Percentiles rank a stretch among this genome's conserved stretches.
Conservation (phyloP, 2,113 vertebrate species). For the Phoxinus phoxinus region DNA sequence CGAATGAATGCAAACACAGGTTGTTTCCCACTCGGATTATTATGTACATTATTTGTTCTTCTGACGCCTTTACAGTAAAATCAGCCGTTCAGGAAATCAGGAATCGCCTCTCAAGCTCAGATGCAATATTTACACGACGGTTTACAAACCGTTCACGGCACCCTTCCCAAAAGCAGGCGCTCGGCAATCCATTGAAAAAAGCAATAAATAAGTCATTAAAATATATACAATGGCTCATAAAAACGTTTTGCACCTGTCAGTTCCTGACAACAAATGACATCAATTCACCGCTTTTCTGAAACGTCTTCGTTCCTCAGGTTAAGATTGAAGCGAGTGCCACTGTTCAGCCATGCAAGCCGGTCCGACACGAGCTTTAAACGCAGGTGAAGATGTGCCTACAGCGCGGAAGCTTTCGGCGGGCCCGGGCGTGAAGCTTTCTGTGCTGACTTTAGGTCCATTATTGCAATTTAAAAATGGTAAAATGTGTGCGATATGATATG, state of each 20-base stretch:
- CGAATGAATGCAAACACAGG: constrained; percentile 56
- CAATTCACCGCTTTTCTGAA: constrained; percentile 34
- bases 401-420: not conserved
- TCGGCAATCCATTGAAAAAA: constrained; percentile 34
- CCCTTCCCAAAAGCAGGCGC: constrained; percentile 66
- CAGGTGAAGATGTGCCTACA: constrained; percentile 22
- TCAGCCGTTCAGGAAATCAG: constrained; percentile 45
- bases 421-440: not conserved
- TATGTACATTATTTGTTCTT: constrained; percentile 74
- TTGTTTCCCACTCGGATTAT: constrained; percentile 63
- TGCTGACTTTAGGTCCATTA: not conserved
- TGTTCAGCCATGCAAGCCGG: constrained; percentile 71
- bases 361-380: constrained; percentile 51
- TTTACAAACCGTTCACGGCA: constrained; percentile 73
- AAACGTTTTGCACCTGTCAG: constrained; percentile 69
- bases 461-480: not conserved
- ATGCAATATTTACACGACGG: constrained; percentile 73
- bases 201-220: constrained; percentile 68
- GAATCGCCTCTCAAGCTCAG: constrained; percentile 35
- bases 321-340: constrained; percentile 66
- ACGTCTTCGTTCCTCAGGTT: constrained; percentile 66
- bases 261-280: constrained; percentile 66
- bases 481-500: not conserved
- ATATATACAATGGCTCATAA: constrained; percentile 65
- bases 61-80: constrained; percentile 63